Evolutionary conservation across 2,797 vertebrate genomes (phyloP).

Genomic region (Australoheros facetus): DNA sequence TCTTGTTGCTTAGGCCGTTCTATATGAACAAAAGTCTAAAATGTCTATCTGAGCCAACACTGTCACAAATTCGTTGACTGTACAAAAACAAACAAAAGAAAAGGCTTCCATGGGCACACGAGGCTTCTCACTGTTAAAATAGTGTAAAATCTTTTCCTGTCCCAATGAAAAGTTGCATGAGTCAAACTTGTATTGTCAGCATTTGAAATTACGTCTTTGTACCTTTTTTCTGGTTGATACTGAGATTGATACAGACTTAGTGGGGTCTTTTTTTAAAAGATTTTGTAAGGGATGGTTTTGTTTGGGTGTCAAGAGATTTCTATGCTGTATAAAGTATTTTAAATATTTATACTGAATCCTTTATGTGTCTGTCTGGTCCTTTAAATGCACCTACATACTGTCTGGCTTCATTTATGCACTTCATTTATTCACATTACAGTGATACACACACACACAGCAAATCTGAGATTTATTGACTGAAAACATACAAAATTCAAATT

Average conservation of each 20-base stretch:
- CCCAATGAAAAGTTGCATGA: conserved; percentile 75
- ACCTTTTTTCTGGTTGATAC: conserved; percentile 67
- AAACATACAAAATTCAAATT: conserved; percentile 15
- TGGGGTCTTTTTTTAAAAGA: conserved; percentile 77
- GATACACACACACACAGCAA: not conserved
- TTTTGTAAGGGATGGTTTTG: conserved; percentile 81
- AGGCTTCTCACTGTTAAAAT: conserved; percentile 71
- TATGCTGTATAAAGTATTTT: conserved; percentile 85
- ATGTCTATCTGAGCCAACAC: not conserved
- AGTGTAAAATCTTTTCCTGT: conserved; percentile 60
- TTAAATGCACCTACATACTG: conserved; percentile 23
- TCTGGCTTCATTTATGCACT: conserved; percentile 21
- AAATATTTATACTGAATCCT: conserved; percentile 83
- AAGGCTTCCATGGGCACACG: conserved; percentile 64
- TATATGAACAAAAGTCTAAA: conserved; percentile 20
- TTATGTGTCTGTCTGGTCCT: conserved; percentile 70
- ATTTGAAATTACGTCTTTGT: conserved; percentile 77
- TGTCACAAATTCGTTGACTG: conserved; percentile 36
- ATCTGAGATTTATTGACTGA: not conserved
- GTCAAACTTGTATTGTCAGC: conserved; percentile 63
- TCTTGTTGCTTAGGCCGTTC: conserved; percentile 27
- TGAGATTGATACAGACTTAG: conserved; percentile 68
- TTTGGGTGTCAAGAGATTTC: conserved; percentile 82
- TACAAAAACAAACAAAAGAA: conserved; percentile 1
- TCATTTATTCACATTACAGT: not conserved